These are phyloP conservation scores for Orussus abietinus DNA, from an alignment of 1,140 invertebrate genomes.

Conservation along the genomic window DNA sequence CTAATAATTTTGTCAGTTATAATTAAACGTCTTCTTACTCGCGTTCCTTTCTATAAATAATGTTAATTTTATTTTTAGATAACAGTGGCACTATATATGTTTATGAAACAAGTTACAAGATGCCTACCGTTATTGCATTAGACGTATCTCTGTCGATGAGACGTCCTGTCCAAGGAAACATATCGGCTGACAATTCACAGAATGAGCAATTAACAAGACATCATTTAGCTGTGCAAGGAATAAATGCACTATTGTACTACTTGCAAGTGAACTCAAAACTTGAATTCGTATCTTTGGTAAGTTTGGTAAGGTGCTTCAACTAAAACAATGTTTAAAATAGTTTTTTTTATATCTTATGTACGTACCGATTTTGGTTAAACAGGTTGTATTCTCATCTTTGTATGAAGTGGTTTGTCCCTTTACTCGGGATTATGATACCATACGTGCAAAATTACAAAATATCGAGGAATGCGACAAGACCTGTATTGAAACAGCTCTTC, in stretches of 20 bases:
- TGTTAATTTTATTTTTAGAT: not conserved
- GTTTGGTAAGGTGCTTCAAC: constrained; percentile 17
- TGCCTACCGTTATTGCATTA: constrained; percentile 76
- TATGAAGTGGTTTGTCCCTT: constrained; percentile 78
- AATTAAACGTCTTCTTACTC: not conserved
- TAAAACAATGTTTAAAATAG: constrained; percentile 6
- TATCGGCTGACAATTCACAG: constrained; percentile 46
- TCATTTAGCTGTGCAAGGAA: constrained; percentile 77
- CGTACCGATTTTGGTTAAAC: constrained; percentile 23
- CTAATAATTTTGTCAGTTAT: not conserved
- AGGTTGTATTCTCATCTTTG: constrained; percentile 75
- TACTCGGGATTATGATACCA: constrained; percentile 78
- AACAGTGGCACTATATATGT: no score
- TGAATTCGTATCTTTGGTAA: constrained; percentile 87
- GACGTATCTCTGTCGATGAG: constrained; percentile 79
- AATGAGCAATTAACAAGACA: constrained; percentile 57
- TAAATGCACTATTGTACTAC: constrained; percentile 82
- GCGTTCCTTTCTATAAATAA: not conserved
- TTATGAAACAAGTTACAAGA: constrained; percentile 47
- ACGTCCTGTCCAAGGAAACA: constrained; percentile 57
- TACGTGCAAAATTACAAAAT: constrained; percentile 67
- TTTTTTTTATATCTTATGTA: no score
- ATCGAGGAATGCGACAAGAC: constrained; percentile 82
- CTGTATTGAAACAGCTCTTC: constrained; percentile 72
- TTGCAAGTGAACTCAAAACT: constrained; percentile 76